A percentile compares a stretch with the other conserved stretches of the same genome.
Evolutionary conservation across 2,888 invertebrate species (phyloP).

Genomic region (Odontocerum albicorne): DNA sequence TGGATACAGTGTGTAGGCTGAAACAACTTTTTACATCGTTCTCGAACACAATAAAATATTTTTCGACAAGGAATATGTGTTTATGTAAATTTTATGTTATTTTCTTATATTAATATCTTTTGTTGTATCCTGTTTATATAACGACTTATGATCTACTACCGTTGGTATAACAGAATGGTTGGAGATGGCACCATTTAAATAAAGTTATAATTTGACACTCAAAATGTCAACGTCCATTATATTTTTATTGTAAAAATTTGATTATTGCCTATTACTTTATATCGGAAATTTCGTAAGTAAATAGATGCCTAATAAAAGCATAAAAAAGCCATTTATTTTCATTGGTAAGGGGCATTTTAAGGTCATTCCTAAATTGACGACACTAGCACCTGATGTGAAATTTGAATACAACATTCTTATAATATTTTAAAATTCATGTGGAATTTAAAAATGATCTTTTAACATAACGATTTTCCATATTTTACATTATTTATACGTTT

Average conservation of each 20-base stretch:
- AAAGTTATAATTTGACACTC: not conserved
- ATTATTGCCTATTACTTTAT: not conserved
- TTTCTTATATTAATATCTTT: slow-evolving; percentile 9
- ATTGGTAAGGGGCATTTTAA: no score
- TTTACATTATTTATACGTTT: no score
- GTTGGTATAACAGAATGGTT: slow-evolving; percentile 3
- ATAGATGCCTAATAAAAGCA: not conserved
- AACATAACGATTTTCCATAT: no score
- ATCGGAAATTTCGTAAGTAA: not conserved
- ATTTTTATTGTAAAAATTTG: not conserved
- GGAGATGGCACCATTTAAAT: slow-evolving; percentile 6
- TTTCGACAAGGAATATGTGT: slow-evolving; percentile 16
- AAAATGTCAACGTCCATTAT: no score
- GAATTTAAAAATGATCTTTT: no score
- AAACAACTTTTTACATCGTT: slow-evolving; percentile 26
- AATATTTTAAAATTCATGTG: no score
- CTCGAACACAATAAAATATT: slow-evolving; percentile 19
- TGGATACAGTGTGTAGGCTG: slow-evolving; percentile 27
- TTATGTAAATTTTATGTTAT: slow-evolving; percentile 17
- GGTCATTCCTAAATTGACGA: no score
- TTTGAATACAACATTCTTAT: no score
- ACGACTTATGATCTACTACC: slow-evolving; percentile 18
- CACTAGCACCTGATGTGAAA: no score
- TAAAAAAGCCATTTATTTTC: not conserved
- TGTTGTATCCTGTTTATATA: slow-evolving; percentile 17